Evolutionary conservation across 2,797 vertebrate genomes (phyloP).

Genomic region (Bovichtus variegatus): DNA sequence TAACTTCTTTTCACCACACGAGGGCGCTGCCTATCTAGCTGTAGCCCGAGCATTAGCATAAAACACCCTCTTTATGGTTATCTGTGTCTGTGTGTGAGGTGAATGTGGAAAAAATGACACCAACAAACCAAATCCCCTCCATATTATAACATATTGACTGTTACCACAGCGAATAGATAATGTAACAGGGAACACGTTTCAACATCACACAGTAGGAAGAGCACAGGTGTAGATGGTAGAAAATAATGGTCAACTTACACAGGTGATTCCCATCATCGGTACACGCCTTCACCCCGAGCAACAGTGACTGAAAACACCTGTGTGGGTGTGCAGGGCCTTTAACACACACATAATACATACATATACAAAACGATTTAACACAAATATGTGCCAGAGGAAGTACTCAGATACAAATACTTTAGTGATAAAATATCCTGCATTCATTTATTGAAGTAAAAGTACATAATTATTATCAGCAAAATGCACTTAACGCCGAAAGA

Average conservation of each 20-base stretch:
- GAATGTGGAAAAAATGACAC: background rate
- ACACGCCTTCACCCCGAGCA: too few relatives aligned
- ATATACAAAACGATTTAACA: too few relatives aligned
- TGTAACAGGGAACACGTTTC: background rate
- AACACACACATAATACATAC: too few relatives aligned
- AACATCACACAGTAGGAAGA: background rate
- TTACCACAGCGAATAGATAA: background rate
- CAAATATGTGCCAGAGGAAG: too few relatives aligned
- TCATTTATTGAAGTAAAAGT: too few relatives aligned
- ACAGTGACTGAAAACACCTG: background rate
- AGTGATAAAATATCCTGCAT: too few relatives aligned
- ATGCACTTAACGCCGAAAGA: too few relatives aligned
- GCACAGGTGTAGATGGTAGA: background rate
- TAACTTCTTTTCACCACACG: slow-evolving; percentile 50
- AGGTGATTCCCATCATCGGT: too few relatives aligned
- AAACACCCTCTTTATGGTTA: background rate
- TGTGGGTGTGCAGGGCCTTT: background rate
- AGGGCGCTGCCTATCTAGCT: slow-evolving; percentile 55
- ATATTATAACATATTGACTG: background rate
- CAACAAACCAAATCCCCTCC: background rate
- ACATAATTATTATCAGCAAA: too few relatives aligned
- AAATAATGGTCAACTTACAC: background rate
- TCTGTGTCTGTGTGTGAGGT: background rate
- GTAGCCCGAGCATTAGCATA: background rate
- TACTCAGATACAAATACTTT: too few relatives aligned